A percentile compares a stretch with the other conserved stretches of the same genome.
Conservation (phyloP, 2,888 invertebrate species). For the Actias luna region DNA sequence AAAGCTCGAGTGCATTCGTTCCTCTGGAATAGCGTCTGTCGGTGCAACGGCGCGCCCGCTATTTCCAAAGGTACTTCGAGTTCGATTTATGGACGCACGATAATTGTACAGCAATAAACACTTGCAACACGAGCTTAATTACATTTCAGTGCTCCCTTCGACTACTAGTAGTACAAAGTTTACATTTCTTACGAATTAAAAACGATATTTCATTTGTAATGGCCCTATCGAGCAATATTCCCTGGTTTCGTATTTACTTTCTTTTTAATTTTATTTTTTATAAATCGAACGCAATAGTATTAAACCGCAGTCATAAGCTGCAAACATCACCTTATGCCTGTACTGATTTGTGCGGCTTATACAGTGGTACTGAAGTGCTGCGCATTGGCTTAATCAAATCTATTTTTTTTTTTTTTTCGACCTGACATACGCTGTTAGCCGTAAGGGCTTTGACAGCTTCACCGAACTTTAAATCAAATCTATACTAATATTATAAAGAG, state of each 20-base stretch:
- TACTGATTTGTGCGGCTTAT: too few species aligned
- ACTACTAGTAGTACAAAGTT: slow-evolving; percentile 17
- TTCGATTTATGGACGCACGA: slow-evolving; percentile 54
- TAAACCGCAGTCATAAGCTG: not conserved
- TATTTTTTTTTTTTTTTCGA: too few species aligned
- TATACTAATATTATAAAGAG: too few species aligned
- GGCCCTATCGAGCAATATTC: not conserved
- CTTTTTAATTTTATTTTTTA: not conserved
- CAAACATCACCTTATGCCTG: too few species aligned
- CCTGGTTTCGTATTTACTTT: not conserved
- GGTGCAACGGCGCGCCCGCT: slow-evolving; percentile 44
- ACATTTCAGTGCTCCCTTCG: slow-evolving; percentile 47
- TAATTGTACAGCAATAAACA: slow-evolving; percentile 58
- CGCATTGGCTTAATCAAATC: too few species aligned
- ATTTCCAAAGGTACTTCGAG: slow-evolving; percentile 63
- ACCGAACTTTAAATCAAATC: too few species aligned
- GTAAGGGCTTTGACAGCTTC: too few species aligned
- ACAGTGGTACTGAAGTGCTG: too few species aligned
- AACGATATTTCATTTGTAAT: not conserved
- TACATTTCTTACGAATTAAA: slow-evolving; percentile 4
- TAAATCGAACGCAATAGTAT: not conserved
- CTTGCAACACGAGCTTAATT: slow-evolving; percentile 57
- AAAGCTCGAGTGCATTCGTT: not conserved
- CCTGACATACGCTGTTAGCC: too few species aligned
- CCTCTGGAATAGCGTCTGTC: slow-evolving; percentile 8